Base-by-base conservation (phyloP, 2,797 vertebrate species). In the Oreonectes daqikongensis region DNA sequence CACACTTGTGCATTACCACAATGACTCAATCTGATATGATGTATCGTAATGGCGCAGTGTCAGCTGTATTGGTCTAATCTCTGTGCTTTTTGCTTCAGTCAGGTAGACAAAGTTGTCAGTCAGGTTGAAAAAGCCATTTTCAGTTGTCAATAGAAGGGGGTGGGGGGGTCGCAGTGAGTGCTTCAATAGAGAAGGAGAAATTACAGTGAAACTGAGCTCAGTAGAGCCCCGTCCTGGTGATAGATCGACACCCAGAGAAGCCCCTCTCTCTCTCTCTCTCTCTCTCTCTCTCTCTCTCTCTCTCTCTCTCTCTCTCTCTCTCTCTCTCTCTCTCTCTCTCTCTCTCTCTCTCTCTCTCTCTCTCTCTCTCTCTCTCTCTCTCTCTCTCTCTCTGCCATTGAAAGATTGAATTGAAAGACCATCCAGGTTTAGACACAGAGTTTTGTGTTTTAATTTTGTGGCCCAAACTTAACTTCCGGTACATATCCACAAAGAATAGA, bases 61-160 rank as follows among this genome's bases (percentile, higher is more conserved):
- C 92, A 92, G 35, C 35, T 85, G 92, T 89, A 92, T 93, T 92
- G 80, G 91, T 88, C 89, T 90, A 89, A 89, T 69, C 65, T 79
- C 7, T 82, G 86, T 85, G 88, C 90, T 88, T 90, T 89, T 89
- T 68, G 35, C 89, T 90, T 92, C 87, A 91, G 89, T 91, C 88
- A 90, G 88, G 84, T 88, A 89, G 91, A 93, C 89, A 93, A 91
- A 91, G 92, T 91, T 93, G 92, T 93, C 92, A 93, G 89, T 93
- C 91, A 93, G 88, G 86, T 88, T 82, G 87, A 89, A 86, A 91
- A 92, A 92, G 88, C 90, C 86, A 92, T 94, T 94, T 93, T 89
- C 89, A 79, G 85, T 87, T 82, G 89, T 92, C 93, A 93, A 92
- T 93, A 88, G 90, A 85, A 90, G 84, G 75, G 88, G 86, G 35